Evolutionary conservation across 2,888 invertebrate genomes (phyloP), one percentile per base, ranked within the genome.

Genomic region (Aromia moschata): DNA sequence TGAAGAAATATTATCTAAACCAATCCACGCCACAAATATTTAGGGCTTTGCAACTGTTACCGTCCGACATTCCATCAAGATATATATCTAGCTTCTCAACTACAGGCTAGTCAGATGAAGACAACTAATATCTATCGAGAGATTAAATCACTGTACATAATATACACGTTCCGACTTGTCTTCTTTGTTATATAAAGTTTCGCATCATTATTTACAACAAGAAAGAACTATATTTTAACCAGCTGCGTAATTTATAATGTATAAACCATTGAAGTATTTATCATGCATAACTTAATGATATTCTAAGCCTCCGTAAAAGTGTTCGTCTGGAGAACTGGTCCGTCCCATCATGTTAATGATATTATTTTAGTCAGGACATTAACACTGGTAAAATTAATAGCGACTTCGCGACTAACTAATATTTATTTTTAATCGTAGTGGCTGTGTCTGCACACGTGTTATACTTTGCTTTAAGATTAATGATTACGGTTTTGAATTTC

Each of bases 241-340:
- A 33, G n/a, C 33, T 33, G 33, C 33, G 33, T 33, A 33, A 33
- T 33, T 33, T 33, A 33, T 33, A n/a, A n/a, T n/a, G n/a, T n/a
- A n/a, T n/a, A n/a, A n/a, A 11, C 11, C 33, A 10, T 7, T 2
- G n/a, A 33, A 3, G 7, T 10, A 33, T 33, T 11, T 7, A n/a
- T n/a, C n/a, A 33, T 33, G 11, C n/a, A 10, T 7, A 25, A 10
- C 11, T 33, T 33, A 33, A 33, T 25, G 9, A 25, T 33, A 33
- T 33, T 11, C 33, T 11, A 11, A 33, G 3, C 33, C 7, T 33
- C 33, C n/a, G 5, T 11, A 11, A 10, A 11, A 5, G 2, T 33
- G 7, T 33, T 33, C n/a, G 33, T 33, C 5, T 33, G 10, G 3
- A 2, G 3, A 33, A 33, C 33, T 33, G 33, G 33, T 33, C 33